Percentiles rank a stretch among this genome's conserved stretches.
These are phyloP conservation scores for Brachyptera risi DNA, from an alignment of 2,888 invertebrate genomes.

Conservation along the genomic window DNA sequence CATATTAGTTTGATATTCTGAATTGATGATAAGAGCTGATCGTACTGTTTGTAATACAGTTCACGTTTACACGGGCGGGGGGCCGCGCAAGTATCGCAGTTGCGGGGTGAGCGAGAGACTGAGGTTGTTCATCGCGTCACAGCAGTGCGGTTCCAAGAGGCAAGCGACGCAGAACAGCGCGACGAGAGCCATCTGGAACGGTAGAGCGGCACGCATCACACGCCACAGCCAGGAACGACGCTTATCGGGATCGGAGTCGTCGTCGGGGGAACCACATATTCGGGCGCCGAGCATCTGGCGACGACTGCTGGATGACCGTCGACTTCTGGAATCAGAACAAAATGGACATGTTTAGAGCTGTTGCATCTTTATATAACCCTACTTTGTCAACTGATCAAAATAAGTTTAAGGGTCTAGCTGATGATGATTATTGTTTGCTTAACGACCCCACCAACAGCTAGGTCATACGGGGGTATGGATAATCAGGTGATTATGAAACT, in stretches of 20 bases:
- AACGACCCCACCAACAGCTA: too few species aligned
- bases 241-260: constrained; percentile 47
- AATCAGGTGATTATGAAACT: too few species aligned
- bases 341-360: background rate
- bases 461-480: too few species aligned
- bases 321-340: constrained; percentile 37
- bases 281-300: background rate
- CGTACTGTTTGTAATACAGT: too few species aligned
- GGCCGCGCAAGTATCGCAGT: constrained; percentile 75
- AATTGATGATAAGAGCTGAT: too few species aligned
- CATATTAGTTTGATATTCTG: too few species aligned
- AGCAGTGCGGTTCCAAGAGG: constrained; percentile 70
- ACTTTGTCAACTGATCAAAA: too few species aligned
- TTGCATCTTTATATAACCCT: too few species aligned
- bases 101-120: constrained; percentile 74
- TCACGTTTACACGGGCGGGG: constrained; percentile 69
- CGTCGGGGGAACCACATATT: constrained; percentile 45
- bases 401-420: too few species aligned
- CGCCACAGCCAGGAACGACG: constrained; percentile 65
- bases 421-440: too few species aligned
- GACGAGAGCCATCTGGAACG: constrained; percentile 70
- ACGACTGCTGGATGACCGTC: constrained; percentile 6
- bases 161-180: constrained; percentile 69
- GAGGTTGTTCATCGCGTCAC: constrained; percentile 72
- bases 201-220: constrained; percentile 64